Evolutionary conservation across 2,888 invertebrate species (phyloP), one percentile per base, ranked within the genome.

Genomic region (Deilephila elpenor): DNA sequence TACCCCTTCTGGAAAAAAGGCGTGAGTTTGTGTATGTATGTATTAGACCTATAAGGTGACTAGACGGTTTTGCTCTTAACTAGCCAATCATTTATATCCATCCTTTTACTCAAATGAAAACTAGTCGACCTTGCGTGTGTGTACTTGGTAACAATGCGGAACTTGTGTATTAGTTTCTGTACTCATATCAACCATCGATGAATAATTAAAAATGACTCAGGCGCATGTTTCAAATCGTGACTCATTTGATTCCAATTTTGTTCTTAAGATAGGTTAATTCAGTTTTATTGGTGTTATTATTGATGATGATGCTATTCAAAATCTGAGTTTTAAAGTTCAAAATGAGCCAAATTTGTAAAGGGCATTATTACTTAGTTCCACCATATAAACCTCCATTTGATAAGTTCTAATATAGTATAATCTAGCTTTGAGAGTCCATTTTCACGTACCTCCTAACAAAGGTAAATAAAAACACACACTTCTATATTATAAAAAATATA

Each of bases 401-500:
- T 11, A 37, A 37, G 37, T 37, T 37, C 6, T 37, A 8, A 37
- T 25, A 25, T 25, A 25, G 25, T 25, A 25, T 25, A 25, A 25
- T 25, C 25, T 25, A 32, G 5, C 32, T 32, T 32, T 32, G 32
- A 32, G 32, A 32, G 4, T 32, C 6, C 8, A 7, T 37, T 37
- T 37, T 7, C 37, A 32, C 32, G 32, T 32, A 32, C 32, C 5
- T 32, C 37, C 8, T 11, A 44, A 44, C 6, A 59, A 7, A 19
- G 29, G 70, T 70, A 62, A 70, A 59, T 71, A 72, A 71, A 75
- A 76, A 74, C 75, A 71, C 76, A 59, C 44, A 59, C 61, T 37
- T 71, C 71, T 71, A 67, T 67, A 67, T 73, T 73, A 67, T 59
- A 67, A 92, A 92, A 93, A 94, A 91, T 93, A 94, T 94, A 94